Evolutionary conservation across 1,140 invertebrate genomes (phyloP).

Genomic region (Heliconius himera): DNA sequence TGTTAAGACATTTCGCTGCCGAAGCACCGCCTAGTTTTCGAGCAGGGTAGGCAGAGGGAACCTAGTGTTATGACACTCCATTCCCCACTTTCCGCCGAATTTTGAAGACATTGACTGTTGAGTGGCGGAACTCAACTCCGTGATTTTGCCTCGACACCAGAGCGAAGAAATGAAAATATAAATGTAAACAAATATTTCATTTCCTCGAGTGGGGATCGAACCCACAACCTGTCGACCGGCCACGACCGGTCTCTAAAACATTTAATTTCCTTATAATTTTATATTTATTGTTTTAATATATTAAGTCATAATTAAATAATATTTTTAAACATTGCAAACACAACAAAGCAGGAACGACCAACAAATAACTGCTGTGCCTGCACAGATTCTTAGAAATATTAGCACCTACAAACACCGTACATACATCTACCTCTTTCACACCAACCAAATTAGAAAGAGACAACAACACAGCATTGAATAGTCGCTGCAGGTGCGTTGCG

Average conservation of each 20-base stretch:
- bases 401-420: conserved; percentile 49
- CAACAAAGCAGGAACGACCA: neutral
- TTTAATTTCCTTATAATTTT: neutral
- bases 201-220: too few relatives aligned
- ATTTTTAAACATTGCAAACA: neutral
- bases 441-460: conserved; percentile 39
- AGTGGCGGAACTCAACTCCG: too few relatives aligned
- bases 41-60: too few relatives aligned
- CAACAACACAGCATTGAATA: conserved; percentile 41
- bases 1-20: neutral
- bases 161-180: too few relatives aligned
- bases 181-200: too few relatives aligned
- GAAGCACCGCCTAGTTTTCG: neutral
- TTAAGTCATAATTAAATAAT: neutral
- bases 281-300: neutral
- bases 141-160: too few relatives aligned
- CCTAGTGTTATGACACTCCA: too few relatives aligned
- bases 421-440: conserved; percentile 43
- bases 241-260: too few relatives aligned
- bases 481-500: conserved; percentile 57
- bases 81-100: too few relatives aligned
- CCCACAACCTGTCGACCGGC: too few relatives aligned
- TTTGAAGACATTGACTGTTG: too few relatives aligned
- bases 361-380: conserved; percentile 44
- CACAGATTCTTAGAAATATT: conserved; percentile 56